Conservation (phyloP, 2,113 vertebrate genomes). For the Eulemur rufifrons region DNA sequence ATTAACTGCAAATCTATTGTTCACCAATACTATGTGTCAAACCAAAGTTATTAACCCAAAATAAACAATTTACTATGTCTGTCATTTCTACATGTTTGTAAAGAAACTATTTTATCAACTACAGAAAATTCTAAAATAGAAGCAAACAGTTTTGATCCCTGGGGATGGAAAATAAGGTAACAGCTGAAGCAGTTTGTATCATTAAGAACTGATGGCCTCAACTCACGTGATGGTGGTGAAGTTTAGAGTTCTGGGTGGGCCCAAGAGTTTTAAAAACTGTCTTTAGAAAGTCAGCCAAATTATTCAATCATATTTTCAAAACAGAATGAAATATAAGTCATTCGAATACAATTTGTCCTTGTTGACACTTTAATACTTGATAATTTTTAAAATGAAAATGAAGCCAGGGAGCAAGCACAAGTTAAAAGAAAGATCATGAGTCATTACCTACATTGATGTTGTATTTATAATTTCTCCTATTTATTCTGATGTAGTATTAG, state of each 20-base stretch:
- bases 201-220: neutral
- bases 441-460: neutral
- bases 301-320: neutral
- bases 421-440: neutral
- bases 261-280: neutral
- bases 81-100: neutral
- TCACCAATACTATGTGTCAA: neutral
- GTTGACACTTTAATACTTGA: neutral
- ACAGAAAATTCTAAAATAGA: neutral
- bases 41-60: neutral
- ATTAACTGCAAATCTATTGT: neutral
- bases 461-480: neutral
- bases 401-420: neutral
- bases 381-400: neutral
- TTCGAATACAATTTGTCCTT: neutral
- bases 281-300: neutral
- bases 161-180: neutral
- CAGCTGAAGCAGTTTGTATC: neutral
- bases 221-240: neutral
- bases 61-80: neutral
- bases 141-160: neutral
- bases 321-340: neutral
- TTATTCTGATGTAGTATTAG: neutral
- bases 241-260: neutral
- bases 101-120: neutral